Evolutionary conservation across 2,797 vertebrate species (phyloP), one percentile per base, ranked within the genome.

Genomic region (Trematomus bernacchii): DNA sequence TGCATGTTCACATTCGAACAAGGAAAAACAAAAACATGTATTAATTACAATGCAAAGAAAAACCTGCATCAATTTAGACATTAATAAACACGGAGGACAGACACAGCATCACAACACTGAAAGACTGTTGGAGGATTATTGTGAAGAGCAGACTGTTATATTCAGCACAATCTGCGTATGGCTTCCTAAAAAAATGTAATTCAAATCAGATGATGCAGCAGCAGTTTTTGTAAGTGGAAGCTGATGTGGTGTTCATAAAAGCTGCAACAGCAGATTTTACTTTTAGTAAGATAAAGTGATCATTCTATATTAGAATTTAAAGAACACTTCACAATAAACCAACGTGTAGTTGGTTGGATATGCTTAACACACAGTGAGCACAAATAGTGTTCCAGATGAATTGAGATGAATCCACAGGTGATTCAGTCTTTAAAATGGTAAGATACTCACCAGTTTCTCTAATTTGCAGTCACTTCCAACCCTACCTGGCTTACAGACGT

Each of bases 341-440:
- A n/a, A 37, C 47, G 18, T 21, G 27, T 7, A 9, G 27, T 18
- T 59, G 16, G n/a, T 8, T 43, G 11, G 10, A 42, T 3, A 11
- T 14, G 52, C 30, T 59, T 46, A 57, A 27, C 70, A 44, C 48
- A 53, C 47, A 43, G 10, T 40, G 15, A 18, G 61, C 33, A 59
- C 37, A 6, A 50, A 27, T 46, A 52, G 62, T 53, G 51, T 53
- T 30, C 30, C 30, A 30, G 30, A 30, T 30, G 3, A 37, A n/a
- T 23, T 27, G 11, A 52, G 14, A 27, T 43, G 40, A 30, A 40
- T 40, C 74, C 6, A 37, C 37, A 2, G 40, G 40, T 7, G 16
- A 44, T 42, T 2, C 30, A 30, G 30, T 30, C 30, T 30, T 30
- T 30, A 3, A 30, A 30, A 30, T 30, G 30, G 30, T 30, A 6